Conservation (phyloP, 2,888 invertebrate genomes). For the Ichneumoninae sp. region DNA sequence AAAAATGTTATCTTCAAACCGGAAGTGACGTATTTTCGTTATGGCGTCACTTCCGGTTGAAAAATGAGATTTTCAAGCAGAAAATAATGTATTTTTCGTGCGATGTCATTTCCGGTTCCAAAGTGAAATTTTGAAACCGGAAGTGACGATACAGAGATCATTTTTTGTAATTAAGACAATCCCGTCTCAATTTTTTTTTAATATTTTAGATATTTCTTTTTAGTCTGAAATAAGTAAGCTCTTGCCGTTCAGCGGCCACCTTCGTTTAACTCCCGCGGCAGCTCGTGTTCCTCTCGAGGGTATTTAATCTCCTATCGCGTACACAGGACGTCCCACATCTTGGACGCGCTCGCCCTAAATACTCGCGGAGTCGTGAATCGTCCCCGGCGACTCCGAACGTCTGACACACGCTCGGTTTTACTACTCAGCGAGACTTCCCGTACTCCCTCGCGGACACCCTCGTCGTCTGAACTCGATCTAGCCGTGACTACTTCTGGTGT, state of each 20-base stretch:
- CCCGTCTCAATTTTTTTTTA: too few species aligned
- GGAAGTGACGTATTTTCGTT: too few species aligned
- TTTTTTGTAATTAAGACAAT: not conserved
- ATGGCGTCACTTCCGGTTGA: too few species aligned
- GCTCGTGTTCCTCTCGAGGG: not conserved
- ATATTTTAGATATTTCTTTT: not conserved
- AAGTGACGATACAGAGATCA: not conserved
- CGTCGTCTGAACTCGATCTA: slow-evolving; percentile 29
- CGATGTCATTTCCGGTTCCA: not conserved
- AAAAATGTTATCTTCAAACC: too few species aligned
- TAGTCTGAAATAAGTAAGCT: not conserved
- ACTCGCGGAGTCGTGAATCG: slow-evolving; percentile 59
- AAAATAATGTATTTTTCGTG: too few species aligned
- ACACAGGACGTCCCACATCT: slow-evolving; percentile 52
- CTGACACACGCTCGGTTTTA: slow-evolving; percentile 56
- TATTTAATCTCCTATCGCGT: slow-evolving; percentile 49
- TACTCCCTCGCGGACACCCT: not conserved
- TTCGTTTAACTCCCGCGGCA: not conserved
- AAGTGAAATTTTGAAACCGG: not conserved
- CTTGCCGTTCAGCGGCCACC: not conserved
- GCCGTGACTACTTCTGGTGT: slow-evolving; percentile 9
- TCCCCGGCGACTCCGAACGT: slow-evolving; percentile 39
- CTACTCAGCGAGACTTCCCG: slow-evolving; percentile 18
- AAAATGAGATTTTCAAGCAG: not conserved
- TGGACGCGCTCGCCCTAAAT: slow-evolving; percentile 57